These are phyloP conservation scores for Notodonta ziczac DNA, from an alignment of 2,888 invertebrate genomes.

Conservation along the genomic window DNA sequence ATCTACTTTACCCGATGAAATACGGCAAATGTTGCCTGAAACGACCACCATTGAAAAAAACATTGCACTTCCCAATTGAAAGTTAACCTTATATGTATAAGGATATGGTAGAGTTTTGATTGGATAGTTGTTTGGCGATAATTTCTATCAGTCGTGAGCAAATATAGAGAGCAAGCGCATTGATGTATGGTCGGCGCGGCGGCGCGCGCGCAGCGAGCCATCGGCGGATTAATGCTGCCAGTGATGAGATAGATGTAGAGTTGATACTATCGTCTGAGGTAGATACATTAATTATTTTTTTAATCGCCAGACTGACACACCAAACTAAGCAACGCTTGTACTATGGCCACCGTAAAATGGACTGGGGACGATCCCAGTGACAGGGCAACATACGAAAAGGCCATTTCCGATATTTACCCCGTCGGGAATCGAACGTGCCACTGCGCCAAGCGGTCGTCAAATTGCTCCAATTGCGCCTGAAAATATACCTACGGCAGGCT, in stretches of 20 bases:
- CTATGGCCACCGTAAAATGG: too few relatives aligned
- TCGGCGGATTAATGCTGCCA: constrained; percentile 52
- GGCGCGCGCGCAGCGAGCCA: constrained; percentile 37
- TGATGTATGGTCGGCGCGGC: constrained; percentile 70
- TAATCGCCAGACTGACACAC: too few relatives aligned
- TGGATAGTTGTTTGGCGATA: constrained; percentile 42
- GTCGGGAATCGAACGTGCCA: too few relatives aligned
- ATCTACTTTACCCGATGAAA: constrained; percentile 62
- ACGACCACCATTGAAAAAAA: constrained; percentile 45
- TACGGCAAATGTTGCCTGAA: constrained; percentile 62
- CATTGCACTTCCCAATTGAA: constrained; percentile 24
- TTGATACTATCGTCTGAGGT: too few relatives aligned
- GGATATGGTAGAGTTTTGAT: constrained; percentile 35
- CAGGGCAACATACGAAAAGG: too few relatives aligned
- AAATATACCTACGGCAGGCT: too few relatives aligned
- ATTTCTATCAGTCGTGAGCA: constrained; percentile 68
- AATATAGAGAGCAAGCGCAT: constrained; percentile 72
- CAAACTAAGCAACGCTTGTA: too few relatives aligned
- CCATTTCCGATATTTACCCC: too few relatives aligned
- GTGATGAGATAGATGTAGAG: constrained; percentile 49
- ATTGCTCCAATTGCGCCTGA: too few relatives aligned
- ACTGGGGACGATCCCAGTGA: too few relatives aligned
- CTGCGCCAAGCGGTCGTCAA: too few relatives aligned
- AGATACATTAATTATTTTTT: neutral
- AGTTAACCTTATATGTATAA: constrained; percentile 23